Base-by-base conservation (phyloP, 2,113 vertebrate species). In the Phalacrocorax pelagicus region DNA sequence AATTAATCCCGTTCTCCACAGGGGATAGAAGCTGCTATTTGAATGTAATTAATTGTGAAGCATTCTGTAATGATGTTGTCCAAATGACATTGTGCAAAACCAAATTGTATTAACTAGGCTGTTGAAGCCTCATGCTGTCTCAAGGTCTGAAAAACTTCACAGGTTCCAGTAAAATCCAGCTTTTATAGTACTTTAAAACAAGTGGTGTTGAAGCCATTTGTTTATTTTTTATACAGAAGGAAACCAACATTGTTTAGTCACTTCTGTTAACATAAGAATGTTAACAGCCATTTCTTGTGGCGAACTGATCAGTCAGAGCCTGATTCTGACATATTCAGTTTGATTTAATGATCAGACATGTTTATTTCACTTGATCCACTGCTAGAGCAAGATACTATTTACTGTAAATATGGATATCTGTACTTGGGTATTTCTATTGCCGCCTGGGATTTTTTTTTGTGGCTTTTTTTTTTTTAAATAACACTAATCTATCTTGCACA, bases 21-120 rank as follows among this genome's bases (percentile, higher is more conserved):
- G 91, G 92, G 97, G 58, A 94, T 89, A 91, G 95, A 91, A 94
- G 92, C 91, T 83, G 91, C 74, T 94, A 89, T 95, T 97, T 96
- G 91, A 96, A 94, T 91, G 89, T 97, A 97, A 97, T 96, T 96
- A 94, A 95, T 97, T 92, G 91, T 95, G 94, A 97, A 96, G 79
- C 87, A 71, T 97, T 95, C 95, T 95, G 84, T 96, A 96, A 97
- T 90, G 91, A 96, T 94, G 95, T 96, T 96, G 94, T 95, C 95
- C 95, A 96, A 97, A 97, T 92, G 92, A 95, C 96, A 93, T 93
- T 97, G 96, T 96, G 88, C 42, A 85, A 87, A 95, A 92, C 46
- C 34, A 91, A 86, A 97, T 80, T 80, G 42, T 83, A 86, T 97
- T 94, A 95, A 91, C 46, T 51, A 94, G 89, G 15, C 42, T 92